Evolutionary conservation across 2,888 invertebrate genomes (phyloP), one percentile per base, ranked within the genome.

Genomic region (Adela reaumurella): DNA sequence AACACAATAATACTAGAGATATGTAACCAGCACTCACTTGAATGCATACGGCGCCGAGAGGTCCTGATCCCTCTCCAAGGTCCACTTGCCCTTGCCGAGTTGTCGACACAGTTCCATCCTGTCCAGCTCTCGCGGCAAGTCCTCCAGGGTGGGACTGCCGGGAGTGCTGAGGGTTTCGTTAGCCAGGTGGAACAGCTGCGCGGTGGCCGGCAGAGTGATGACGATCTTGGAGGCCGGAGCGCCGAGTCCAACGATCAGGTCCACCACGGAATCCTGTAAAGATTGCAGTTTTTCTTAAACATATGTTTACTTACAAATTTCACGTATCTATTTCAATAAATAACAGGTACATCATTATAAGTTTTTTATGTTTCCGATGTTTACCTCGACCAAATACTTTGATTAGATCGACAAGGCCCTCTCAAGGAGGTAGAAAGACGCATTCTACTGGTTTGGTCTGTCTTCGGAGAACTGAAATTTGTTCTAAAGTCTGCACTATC

Each of bases 31-130:
- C 24, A 57, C 71, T 70, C 59, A 84, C 84, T 81, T 81, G 64
- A 87, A 90, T 58, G 89, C 87, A 60, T 89, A 89, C 56, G 89
- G 88, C 51, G 87, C 89, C 1, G 90, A 87, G 53, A 89, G 70
- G 67, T 90, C 90, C 61, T 89, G 88, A 56, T 90, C 90, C 50
- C 90, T 79, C 61, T 90, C 89, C 52, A 89, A 63, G 0, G 86
- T 89, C 90, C 90, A 90, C 45, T 82, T 68, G 55, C 82, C 82
- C 24, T 81, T 84, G 48, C 76, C 71, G 63, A 89, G 67, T 53
- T 71, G 66, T 4, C 72, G 61, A 62, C 87, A 87, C 10, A 87
- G 70, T 62, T 88, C 81, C 28, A 80, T 72, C 59, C 87, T 84
- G 54, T 83, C 81, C 59, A 77, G 69, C 55, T 70, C 67, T 52